Conservation (phyloP, 2,888 invertebrate species). For the Pemphredon lugubris region DNA sequence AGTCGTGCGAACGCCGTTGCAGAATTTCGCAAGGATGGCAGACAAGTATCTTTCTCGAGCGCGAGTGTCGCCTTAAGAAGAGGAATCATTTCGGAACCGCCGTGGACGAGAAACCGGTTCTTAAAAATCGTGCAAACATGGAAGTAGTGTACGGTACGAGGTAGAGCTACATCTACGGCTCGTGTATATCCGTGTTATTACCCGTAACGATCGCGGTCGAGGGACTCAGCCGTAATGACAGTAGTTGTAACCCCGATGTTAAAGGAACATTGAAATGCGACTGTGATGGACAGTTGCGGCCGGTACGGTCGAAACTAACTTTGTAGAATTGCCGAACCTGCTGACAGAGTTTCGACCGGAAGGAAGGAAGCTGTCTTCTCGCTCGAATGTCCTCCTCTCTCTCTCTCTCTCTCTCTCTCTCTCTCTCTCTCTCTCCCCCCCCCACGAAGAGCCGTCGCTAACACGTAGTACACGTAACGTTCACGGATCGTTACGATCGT, state of each 20-base stretch:
- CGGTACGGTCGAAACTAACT: slow-evolving; percentile 46
- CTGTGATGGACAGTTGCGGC: slow-evolving; percentile 46
- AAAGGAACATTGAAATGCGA: slow-evolving; percentile 35
- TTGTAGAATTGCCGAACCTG: slow-evolving; percentile 41
- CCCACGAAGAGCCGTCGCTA: no score
- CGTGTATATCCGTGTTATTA: slow-evolving; percentile 41
- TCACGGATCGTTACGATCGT: background rate
- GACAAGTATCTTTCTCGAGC: background rate
- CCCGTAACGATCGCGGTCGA: slow-evolving; percentile 45
- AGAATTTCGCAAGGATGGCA: slow-evolving; percentile 11
- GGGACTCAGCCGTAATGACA: slow-evolving; percentile 32
- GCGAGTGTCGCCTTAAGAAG: slow-evolving; percentile 38
- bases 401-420: no score
- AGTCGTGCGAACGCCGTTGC: background rate
- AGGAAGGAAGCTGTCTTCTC: slow-evolving; percentile 53
- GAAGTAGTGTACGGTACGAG: slow-evolving; percentile 25
- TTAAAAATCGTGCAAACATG: slow-evolving; percentile 51
- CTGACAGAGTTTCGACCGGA: slow-evolving; percentile 44
- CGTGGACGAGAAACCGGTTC: slow-evolving; percentile 54
- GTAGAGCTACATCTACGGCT: slow-evolving; percentile 39
- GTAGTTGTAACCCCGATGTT: slow-evolving; percentile 36
- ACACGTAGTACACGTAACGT: no score
- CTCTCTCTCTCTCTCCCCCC: no score
- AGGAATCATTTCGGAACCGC: slow-evolving; percentile 36
- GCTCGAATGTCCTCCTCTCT: slow-evolving; percentile 33